phyloP scores from a whole-genome alignment of 2,888 invertebrate genomes.

The Amorpha juglandis region DNA sequence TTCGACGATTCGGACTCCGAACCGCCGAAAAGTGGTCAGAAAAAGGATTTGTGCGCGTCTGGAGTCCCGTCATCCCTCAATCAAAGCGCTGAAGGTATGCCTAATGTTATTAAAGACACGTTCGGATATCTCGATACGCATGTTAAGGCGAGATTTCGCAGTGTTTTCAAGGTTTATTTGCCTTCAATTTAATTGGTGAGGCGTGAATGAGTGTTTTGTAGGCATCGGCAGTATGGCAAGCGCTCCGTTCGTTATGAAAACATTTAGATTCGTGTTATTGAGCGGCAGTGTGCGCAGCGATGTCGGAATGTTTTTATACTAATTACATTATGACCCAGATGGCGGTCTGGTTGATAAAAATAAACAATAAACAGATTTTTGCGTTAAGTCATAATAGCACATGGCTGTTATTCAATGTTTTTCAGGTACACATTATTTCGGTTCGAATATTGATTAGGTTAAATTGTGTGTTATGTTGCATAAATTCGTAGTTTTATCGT shows the following conservation, averaged over 20 bases:
- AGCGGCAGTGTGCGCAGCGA: slow-evolving; percentile 29
- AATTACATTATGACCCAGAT: slow-evolving; percentile 42
- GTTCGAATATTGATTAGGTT: not conserved
- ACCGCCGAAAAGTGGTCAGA: slow-evolving; percentile 69
- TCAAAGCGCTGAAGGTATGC: slow-evolving; percentile 78
- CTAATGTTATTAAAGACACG: slow-evolving; percentile 39
- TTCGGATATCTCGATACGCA: slow-evolving; percentile 35
- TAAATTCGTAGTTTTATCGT: no score
- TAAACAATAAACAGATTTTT: slow-evolving; percentile 28
- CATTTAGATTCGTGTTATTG: slow-evolving; percentile 31
- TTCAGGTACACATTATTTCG: not conserved
- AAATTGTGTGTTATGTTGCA: not conserved
- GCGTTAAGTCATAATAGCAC: not conserved
- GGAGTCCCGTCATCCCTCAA: slow-evolving; percentile 70
- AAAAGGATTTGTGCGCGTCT: slow-evolving; percentile 67
- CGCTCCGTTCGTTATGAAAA: slow-evolving; percentile 32
- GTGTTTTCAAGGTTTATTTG: slow-evolving; percentile 73
- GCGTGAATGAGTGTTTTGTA: slow-evolving; percentile 53
- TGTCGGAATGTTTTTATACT: slow-evolving; percentile 35
- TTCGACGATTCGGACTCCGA: slow-evolving; percentile 90
- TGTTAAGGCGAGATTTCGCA: slow-evolving; percentile 45
- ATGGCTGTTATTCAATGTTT: not conserved
- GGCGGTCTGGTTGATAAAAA: slow-evolving; percentile 37
- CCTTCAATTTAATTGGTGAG: slow-evolving; percentile 64
- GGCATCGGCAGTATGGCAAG: slow-evolving; percentile 34